These are phyloP conservation scores for Ephestia elutella DNA, from an alignment of 1,140 invertebrate species.

Conservation along the genomic window DNA sequence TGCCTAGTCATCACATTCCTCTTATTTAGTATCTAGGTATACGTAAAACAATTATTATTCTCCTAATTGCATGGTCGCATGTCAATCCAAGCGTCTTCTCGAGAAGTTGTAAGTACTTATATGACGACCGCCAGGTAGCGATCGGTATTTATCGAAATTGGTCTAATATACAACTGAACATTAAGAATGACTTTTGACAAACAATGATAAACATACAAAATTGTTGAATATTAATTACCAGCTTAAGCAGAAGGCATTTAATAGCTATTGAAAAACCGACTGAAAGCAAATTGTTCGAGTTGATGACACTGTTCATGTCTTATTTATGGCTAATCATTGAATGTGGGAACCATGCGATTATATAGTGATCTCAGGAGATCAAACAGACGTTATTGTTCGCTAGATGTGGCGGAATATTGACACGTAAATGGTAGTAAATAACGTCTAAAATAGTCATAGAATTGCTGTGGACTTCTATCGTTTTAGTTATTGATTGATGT, in stretches of 20 bases:
- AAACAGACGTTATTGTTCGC: slow-evolving; percentile 14
- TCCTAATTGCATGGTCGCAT: too few species aligned
- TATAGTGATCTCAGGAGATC: neutral
- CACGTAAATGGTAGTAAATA: neutral
- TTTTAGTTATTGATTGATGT: neutral
- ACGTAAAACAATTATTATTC: too few species aligned
- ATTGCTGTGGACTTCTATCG: neutral
- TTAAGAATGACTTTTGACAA: too few species aligned
- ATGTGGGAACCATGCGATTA: slow-evolving; percentile 20
- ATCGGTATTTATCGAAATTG: too few species aligned
- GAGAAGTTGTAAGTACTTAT: too few species aligned
- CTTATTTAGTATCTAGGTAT: too few species aligned
- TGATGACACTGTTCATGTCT: slow-evolving; percentile 20
- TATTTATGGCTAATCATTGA: slow-evolving; percentile 16
- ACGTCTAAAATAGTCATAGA: neutral
- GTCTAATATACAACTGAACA: too few species aligned
- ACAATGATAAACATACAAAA: neutral
- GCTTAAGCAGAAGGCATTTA: neutral
- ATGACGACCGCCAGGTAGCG: too few species aligned
- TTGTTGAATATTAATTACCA: neutral
- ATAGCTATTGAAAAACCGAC: slow-evolving; percentile 1
- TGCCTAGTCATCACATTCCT: too few species aligned
- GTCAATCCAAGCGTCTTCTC: too few species aligned
- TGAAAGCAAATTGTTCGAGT: slow-evolving; percentile 10
- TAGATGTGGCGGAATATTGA: neutral